These are phyloP conservation scores for Lutjanus argentimaculatus DNA, from an alignment of 2,797 vertebrate genomes.

Conservation along the genomic window DNA sequence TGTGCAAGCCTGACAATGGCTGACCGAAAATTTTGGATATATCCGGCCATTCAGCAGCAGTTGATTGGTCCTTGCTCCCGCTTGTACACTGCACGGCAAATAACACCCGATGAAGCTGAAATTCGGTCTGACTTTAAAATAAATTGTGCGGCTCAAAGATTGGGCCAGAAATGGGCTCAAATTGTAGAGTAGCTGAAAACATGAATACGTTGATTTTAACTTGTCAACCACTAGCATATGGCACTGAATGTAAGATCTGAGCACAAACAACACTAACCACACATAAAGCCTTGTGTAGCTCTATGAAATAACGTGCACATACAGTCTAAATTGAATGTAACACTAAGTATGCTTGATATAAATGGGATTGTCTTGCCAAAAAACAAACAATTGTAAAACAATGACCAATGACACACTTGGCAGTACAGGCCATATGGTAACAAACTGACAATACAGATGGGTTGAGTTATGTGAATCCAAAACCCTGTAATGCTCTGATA, in stretches of 20 bases:
- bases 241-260: neutral
- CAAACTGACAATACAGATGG: slow-evolving; percentile 23
- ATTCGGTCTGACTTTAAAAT: too few relatives aligned
- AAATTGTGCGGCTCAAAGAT: too few relatives aligned
- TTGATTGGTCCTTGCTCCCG: too few relatives aligned
- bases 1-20: too few relatives aligned
- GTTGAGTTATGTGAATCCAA: slow-evolving; percentile 23
- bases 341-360: neutral
- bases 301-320: neutral
- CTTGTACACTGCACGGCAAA: too few relatives aligned
- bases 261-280: too few relatives aligned
- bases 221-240: neutral
- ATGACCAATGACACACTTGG: slow-evolving; percentile 17
- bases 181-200: too few relatives aligned
- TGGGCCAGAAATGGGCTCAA: too few relatives aligned
- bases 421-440: neutral
- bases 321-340: neutral
- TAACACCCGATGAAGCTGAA: too few relatives aligned
- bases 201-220: neutral
- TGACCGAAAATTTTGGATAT: too few relatives aligned
- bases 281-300: neutral
- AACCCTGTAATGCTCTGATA: slow-evolving; percentile 10
- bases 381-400: slow-evolving; percentile 1
- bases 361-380: neutral
- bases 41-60: too few relatives aligned